These are phyloP conservation scores for Chrysodeixis includens DNA, from an alignment of 2,888 invertebrate species.

Conservation along the genomic window DNA sequence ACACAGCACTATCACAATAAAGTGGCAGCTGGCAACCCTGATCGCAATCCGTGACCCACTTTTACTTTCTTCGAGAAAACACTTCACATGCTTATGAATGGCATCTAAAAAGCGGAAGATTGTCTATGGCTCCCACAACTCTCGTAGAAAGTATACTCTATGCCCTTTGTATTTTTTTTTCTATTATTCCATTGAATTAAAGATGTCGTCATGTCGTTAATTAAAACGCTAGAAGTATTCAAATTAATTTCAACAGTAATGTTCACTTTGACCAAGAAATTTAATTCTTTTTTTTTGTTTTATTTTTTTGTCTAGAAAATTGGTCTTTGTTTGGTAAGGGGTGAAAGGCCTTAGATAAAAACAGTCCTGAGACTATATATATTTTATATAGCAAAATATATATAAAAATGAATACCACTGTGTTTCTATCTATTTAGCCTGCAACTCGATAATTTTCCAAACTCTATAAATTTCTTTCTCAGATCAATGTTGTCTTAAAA, in stretches of 20 bases:
- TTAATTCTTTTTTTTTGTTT: background rate
- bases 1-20: slow-evolving; percentile 21
- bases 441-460: too few species aligned
- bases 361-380: background rate
- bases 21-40: slow-evolving; percentile 40
- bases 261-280: background rate
- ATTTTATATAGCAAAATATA: background rate
- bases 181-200: slow-evolving; percentile 43
- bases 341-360: background rate
- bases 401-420: too few species aligned
- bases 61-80: slow-evolving; percentile 87
- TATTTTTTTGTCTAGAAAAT: too few species aligned
- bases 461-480: too few species aligned
- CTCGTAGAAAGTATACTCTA: slow-evolving; percentile 70
- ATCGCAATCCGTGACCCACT: slow-evolving; percentile 74
- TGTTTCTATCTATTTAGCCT: too few species aligned
- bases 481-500: too few species aligned
- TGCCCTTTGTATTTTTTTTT: slow-evolving; percentile 55
- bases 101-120: slow-evolving; percentile 83
- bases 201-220: slow-evolving; percentile 41
- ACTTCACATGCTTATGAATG: slow-evolving; percentile 81
- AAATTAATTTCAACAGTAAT: background rate
- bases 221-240: slow-evolving; percentile 5
- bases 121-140: slow-evolving; percentile 80
- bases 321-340: background rate